Evolutionary conservation across 2,113 vertebrate species (phyloP).

Genomic region (Pantherophis guttatus): DNA sequence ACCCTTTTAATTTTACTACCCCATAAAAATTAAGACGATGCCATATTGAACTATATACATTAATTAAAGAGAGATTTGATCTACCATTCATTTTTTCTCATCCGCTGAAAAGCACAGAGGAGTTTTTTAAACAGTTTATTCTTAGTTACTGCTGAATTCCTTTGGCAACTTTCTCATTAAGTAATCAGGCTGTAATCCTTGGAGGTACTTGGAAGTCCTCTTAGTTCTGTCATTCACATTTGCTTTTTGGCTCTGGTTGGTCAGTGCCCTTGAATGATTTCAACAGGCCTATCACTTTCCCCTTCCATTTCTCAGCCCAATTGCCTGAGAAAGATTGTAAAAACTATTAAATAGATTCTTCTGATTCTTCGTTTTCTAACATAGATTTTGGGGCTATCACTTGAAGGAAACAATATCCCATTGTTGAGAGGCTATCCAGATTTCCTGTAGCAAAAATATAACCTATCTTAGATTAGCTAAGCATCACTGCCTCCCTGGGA

Average conservation of each 20-base stretch:
- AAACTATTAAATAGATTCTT: conserved; percentile 30
- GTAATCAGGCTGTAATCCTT: conserved; percentile 23
- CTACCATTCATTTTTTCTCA: conserved; percentile 11
- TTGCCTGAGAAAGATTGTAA: conserved; percentile 42
- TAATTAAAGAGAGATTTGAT: background rate
- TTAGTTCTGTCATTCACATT: conserved; percentile 20
- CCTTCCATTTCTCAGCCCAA: conserved; percentile 13
- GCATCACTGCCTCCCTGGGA: background rate
- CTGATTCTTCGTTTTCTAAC: background rate
- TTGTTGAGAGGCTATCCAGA: conserved; percentile 20
- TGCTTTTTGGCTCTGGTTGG: conserved; percentile 4
- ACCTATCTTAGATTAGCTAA: background rate
- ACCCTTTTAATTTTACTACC: background rate
- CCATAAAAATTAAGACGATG: background rate
- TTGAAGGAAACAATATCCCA: background rate
- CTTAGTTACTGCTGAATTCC: conserved; percentile 36
- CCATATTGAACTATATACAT: background rate
- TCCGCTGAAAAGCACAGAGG: conserved; percentile 22
- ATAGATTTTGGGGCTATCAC: background rate
- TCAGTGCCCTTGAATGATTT: conserved; percentile 39
- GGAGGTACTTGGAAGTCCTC: conserved; percentile 1
- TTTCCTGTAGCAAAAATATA: conserved; percentile 23
- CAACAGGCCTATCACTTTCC: conserved; percentile 9
- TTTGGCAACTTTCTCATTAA: conserved; percentile 23
- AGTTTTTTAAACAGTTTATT: conserved; percentile 27